Percentiles rank a stretch among this genome's conserved stretches.
phyloP scores from a whole-genome alignment of 2,797 vertebrate species.

The Microcaecilia unicolor region DNA sequence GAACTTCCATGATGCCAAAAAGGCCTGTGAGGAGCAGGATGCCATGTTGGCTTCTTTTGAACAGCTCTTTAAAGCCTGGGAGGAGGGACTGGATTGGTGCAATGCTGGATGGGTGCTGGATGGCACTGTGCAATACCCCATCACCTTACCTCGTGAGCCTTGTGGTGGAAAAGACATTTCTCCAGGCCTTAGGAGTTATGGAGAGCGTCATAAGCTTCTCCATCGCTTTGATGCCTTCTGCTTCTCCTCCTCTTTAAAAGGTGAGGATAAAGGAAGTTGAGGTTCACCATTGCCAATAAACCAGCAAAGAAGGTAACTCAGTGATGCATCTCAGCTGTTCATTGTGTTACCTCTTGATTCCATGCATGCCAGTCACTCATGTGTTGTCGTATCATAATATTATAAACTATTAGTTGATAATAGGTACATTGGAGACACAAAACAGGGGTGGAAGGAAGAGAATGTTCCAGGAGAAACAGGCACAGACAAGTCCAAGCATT shows the following conservation, averaged over 20 bases:
- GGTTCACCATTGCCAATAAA: too few species aligned
- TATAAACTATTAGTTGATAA: too few species aligned
- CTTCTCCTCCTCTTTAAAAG: slow-evolving; percentile 61
- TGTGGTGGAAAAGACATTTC: slow-evolving; percentile 67
- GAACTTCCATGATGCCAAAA: slow-evolving; percentile 64
- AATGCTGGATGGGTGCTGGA: slow-evolving; percentile 84
- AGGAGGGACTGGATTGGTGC: slow-evolving; percentile 84
- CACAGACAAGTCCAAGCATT: too few species aligned
- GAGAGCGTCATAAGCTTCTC: slow-evolving; percentile 56
- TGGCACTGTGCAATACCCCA: slow-evolving; percentile 81
- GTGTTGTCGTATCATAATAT: too few species aligned
- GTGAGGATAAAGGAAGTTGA: slow-evolving; percentile 45
- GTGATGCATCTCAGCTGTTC: too few species aligned
- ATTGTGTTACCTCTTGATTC: too few species aligned
- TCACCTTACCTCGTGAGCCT: slow-evolving; percentile 61
- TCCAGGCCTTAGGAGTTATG: slow-evolving; percentile 79
- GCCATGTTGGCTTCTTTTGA: slow-evolving; percentile 74
- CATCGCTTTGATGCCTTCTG: slow-evolving; percentile 81
- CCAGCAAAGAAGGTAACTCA: too few species aligned
- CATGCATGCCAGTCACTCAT: too few species aligned
- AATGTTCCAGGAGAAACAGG: too few species aligned
- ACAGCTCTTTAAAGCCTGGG: slow-evolving; percentile 82
- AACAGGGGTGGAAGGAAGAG: too few species aligned
- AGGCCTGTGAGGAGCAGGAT: slow-evolving; percentile 64
- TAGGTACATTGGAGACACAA: too few species aligned